phyloP scores from a whole-genome alignment of 1,140 invertebrate genomes.

The Drosophila kohkoa region DNA sequence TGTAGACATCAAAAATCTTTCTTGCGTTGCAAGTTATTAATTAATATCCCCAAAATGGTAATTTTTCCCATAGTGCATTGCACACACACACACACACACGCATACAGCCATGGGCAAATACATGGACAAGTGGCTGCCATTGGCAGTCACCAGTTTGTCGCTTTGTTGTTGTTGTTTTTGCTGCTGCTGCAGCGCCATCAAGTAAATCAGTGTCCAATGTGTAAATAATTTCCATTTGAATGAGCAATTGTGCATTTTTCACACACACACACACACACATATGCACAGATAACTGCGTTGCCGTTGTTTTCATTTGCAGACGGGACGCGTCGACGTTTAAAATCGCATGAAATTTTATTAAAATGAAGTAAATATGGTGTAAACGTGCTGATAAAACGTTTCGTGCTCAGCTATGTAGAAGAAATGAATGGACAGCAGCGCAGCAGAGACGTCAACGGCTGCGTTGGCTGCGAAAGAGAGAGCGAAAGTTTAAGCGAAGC shows the following conservation, averaged over 20 bases:
- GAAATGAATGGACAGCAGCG: slow-evolving; percentile 54
- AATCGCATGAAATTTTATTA: slow-evolving; percentile 84
- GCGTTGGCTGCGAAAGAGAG: slow-evolving; percentile 9
- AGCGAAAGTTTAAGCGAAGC: slow-evolving; percentile 38
- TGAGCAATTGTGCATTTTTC: slow-evolving; percentile 83
- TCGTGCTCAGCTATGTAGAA: slow-evolving; percentile 80
- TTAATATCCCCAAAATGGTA: no score
- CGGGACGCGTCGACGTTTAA: slow-evolving; percentile 72
- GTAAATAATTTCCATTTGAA: slow-evolving; percentile 85
- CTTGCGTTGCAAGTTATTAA: no score
- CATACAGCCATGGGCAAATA: not conserved
- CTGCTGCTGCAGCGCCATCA: slow-evolving; percentile 56
- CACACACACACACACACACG: not conserved
- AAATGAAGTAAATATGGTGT: slow-evolving; percentile 85
- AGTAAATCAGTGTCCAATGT: slow-evolving; percentile 84
- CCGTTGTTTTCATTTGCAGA: slow-evolving; percentile 69
- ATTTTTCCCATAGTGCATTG: not conserved
- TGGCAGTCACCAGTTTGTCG: slow-evolving; percentile 48
- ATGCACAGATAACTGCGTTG: slow-evolving; percentile 9
- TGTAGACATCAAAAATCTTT: no score
- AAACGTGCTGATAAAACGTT: slow-evolving; percentile 84
- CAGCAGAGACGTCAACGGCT: not conserved
- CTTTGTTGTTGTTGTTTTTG: slow-evolving; percentile 43
- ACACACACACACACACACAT: slow-evolving; percentile 42
- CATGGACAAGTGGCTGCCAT: slow-evolving; percentile 63